Base-by-base conservation (phyloP, 2,113 vertebrate genomes). In the Limanda limanda region DNA sequence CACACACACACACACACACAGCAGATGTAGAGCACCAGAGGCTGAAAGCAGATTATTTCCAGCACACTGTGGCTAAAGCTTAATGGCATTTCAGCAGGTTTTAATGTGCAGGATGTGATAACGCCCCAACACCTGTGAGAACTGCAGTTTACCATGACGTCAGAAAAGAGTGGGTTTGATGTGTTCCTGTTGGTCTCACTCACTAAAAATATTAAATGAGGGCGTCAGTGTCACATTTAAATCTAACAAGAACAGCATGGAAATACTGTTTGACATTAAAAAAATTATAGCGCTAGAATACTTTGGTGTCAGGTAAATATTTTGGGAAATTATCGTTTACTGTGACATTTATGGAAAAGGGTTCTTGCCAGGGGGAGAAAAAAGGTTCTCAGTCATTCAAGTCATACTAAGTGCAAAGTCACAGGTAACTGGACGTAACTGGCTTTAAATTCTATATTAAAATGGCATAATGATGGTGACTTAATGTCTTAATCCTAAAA, bases 1-100 rank as follows among this genome's bases (percentile, higher is more conserved):
- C n/a, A n/a, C n/a, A n/a, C n/a, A n/a, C n/a, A n/a, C n/a, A n/a
- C n/a, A n/a, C n/a, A n/a, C n/a, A n/a, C n/a, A n/a, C 45, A 64
- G 62, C 88, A 88, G 78, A 88, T 83, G 82, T 71, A 57, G 51
- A 78, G 75, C 68, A 78, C 68, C 61, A 54, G 45, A 45, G 73
- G 76, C 77, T 75, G 42, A 86, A 85, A 90, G 81, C 74, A 78
- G 81, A 91, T 91, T 91, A 85, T 82, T 68, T 74, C 70, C 68
- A 66, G 71, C 67, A 63, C 80, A 55, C 76, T 72, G 76, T 81
- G 84, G 82, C 71, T 64, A 31, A 85, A 81, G 88, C 85, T 87
- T 78, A 25, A 31, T 45, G 88, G 77, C 70, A 62, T 84, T 84
- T 87, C 67, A 74, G 63, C 71, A 69, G 60, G 62, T 84, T 87